Evolutionary conservation across 2,797 vertebrate genomes (phyloP).

Genomic region (Melanotaenia nigrans): DNA sequence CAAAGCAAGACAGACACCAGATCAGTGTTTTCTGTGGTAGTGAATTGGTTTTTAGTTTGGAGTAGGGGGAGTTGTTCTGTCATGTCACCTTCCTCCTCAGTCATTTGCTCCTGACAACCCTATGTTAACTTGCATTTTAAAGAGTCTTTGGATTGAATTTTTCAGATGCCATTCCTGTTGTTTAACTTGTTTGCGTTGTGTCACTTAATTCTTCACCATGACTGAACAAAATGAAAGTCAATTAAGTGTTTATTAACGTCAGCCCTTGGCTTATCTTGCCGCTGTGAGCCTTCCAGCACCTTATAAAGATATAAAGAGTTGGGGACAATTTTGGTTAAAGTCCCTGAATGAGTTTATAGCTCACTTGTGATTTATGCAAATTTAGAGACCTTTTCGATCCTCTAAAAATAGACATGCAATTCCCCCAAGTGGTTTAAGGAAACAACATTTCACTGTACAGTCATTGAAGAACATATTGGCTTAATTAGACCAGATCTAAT

Average conservation of each 20-base stretch:
- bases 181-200: slow-evolving; percentile 76
- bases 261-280: slow-evolving; percentile 62
- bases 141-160: slow-evolving; percentile 68
- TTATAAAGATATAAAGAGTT: slow-evolving; percentile 46
- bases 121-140: slow-evolving; percentile 78
- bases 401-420: slow-evolving; percentile 39
- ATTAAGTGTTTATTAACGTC: slow-evolving; percentile 80
- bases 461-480: slow-evolving; percentile 4
- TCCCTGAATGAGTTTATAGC: slow-evolving; percentile 40
- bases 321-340: slow-evolving; percentile 49
- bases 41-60: slow-evolving; percentile 7
- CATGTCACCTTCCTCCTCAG: slow-evolving; percentile 71
- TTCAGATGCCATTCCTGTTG: slow-evolving; percentile 79
- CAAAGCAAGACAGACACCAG: slow-evolving; percentile 57
- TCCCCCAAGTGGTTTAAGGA: slow-evolving; percentile 10
- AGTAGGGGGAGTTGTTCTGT: slow-evolving; percentile 50
- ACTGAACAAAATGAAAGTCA: slow-evolving; percentile 75
- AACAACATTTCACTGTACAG: slow-evolving; percentile 25
- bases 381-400: slow-evolving; percentile 30
- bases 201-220: slow-evolving; percentile 69
- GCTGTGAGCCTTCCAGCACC: slow-evolving; percentile 54
- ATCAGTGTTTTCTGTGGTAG: slow-evolving; percentile 50
- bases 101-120: slow-evolving; percentile 72
- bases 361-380: slow-evolving; percentile 36
- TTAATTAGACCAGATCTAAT: slow-evolving; percentile 46